Evolutionary conservation across 2,797 vertebrate species (phyloP).

Genomic region (Argya squamiceps): DNA sequence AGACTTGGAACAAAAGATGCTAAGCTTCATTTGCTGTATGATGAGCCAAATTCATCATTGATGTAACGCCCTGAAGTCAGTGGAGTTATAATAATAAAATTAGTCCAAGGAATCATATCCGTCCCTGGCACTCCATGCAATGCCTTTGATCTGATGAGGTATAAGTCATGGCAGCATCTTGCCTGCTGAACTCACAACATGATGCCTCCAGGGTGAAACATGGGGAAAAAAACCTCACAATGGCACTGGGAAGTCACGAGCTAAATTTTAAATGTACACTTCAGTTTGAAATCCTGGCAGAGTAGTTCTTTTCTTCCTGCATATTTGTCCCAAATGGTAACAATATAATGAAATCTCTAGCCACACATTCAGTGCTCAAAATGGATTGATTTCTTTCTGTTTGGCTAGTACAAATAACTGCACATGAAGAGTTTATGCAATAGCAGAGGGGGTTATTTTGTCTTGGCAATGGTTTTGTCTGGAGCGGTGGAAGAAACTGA

Average conservation of each 20-base stretch:
- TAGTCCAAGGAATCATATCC: conserved; percentile 34
- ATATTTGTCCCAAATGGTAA: conserved; percentile 40
- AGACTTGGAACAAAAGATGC: conserved; percentile 61
- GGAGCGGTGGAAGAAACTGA: not conserved
- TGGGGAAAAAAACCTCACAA: not conserved
- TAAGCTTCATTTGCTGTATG: conserved; percentile 52
- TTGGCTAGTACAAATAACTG: conserved; percentile 46
- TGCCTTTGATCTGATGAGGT: conserved; percentile 46
- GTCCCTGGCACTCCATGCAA: not conserved
- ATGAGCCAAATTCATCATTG: conserved; percentile 56
- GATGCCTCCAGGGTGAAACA: conserved; percentile 12
- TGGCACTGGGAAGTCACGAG: not conserved
- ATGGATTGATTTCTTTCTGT: conserved; percentile 53
- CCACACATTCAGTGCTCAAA: not conserved
- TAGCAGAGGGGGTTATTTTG: conserved; percentile 45
- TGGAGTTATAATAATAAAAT: conserved; percentile 50
- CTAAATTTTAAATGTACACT: conserved; percentile 2
- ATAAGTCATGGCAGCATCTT: conserved; percentile 42
- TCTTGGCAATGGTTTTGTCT: conserved; percentile 45
- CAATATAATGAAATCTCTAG: conserved; percentile 43
- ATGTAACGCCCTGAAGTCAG: conserved; percentile 47
- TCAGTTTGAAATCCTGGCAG: conserved; percentile 12
- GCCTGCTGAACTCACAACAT: not conserved
- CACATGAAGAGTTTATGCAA: conserved; percentile 29
- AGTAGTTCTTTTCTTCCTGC: not conserved